Percentiles rank a stretch among this genome's conserved stretches.
These are phyloP conservation scores for Macrotis lagotis DNA, from an alignment of 2,113 vertebrate species.

Conservation along the genomic window DNA sequence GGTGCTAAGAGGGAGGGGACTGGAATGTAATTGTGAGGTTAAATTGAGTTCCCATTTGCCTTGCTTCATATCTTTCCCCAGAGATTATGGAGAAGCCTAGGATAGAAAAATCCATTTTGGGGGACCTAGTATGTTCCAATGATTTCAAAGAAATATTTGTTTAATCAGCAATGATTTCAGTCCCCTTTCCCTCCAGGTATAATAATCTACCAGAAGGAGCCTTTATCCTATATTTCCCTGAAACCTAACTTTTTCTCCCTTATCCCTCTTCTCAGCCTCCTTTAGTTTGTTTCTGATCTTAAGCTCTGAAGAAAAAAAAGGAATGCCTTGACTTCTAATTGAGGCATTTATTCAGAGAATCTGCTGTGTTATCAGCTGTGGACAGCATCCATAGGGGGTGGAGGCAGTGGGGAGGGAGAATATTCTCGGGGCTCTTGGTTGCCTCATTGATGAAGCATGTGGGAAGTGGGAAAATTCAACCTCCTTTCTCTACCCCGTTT, in stretches of 20 bases:
- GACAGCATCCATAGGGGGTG: neutral
- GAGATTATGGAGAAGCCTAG: neutral
- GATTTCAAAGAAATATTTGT: neutral
- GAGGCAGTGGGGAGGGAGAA: neutral
- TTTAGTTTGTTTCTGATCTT: constrained; percentile 36
- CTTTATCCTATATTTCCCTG: too few relatives aligned
- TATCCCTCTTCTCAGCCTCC: neutral
- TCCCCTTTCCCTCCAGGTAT: neutral
- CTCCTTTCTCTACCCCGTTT: neutral
- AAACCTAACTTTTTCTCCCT: neutral
- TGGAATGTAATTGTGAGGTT: neutral
- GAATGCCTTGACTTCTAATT: constrained; percentile 62
- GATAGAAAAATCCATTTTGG: neutral
- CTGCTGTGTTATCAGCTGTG: constrained; percentile 23
- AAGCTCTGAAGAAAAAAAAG: constrained; percentile 14
- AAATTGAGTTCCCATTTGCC: neutral
- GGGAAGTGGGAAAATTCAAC: constrained; percentile 26
- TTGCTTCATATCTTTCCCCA: neutral
- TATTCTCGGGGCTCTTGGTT: neutral
- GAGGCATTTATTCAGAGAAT: constrained; percentile 55
- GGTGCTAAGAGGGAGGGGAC: neutral
- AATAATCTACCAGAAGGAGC: neutral
- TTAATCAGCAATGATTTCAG: neutral
- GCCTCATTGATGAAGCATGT: neutral
- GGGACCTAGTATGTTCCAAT: neutral